Conservation (phyloP, 2,888 invertebrate species). For the Acanthosepion esculentum region DNA sequence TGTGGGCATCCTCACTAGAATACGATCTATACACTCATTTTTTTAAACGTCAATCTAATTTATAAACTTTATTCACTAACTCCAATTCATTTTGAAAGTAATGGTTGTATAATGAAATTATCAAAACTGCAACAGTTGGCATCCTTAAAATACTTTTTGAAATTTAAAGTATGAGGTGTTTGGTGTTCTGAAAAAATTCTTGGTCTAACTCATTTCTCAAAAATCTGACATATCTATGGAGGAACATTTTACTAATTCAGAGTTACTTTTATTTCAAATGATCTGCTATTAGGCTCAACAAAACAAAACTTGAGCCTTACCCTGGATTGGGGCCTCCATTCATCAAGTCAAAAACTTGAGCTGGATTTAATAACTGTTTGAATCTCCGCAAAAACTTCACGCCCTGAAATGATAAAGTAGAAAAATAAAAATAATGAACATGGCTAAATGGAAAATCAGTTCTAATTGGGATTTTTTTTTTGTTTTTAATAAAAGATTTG, state of each 20-base stretch:
- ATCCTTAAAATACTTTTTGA: no score
- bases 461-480: no score
- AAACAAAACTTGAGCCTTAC: slow-evolving; percentile 76
- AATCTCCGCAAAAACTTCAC: slow-evolving; percentile 95
- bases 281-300: neutral
- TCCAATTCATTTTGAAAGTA: no score
- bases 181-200: neutral
- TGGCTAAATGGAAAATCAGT: neutral
- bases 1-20: no score
- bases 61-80: no score
- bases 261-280: neutral
- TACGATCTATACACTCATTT: no score
- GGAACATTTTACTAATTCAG: neutral
- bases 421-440: neutral
- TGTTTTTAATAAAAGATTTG: no score
- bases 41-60: no score
- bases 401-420: slow-evolving; percentile 77
- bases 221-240: neutral
- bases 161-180: no score
- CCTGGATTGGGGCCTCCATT: slow-evolving; percentile 88
- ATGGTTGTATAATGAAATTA: no score
- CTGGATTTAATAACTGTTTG: slow-evolving; percentile 95
- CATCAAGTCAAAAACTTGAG: slow-evolving; percentile 97
- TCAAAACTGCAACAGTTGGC: no score
- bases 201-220: no score